A percentile compares a stretch with the other conserved stretches of the same genome.
Evolutionary conservation across 92 coral and sea anemone genomes (phyloP).

Genomic region (Nematostella vectensis): DNA sequence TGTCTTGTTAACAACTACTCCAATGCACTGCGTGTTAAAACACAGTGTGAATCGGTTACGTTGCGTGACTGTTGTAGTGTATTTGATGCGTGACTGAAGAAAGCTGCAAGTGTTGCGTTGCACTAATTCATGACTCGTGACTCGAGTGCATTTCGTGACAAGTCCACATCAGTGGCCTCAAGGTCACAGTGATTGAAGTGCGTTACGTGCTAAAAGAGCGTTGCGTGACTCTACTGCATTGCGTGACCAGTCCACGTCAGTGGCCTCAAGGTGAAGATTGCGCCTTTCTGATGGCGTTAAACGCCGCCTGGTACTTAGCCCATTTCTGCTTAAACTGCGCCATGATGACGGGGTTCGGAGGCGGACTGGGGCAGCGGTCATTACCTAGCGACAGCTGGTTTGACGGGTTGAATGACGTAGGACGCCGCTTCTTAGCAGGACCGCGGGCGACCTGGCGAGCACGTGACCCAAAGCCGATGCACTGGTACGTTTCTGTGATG

Average conservation of each 20-base stretch:
- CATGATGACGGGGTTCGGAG: conserved; percentile 11
- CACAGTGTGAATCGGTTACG: too few relatives aligned
- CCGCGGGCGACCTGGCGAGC: conserved; percentile 99
- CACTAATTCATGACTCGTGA: too few relatives aligned
- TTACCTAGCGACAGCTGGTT: conserved; percentile 35
- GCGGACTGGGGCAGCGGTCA: conserved; percentile 3
- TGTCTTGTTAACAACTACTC: too few relatives aligned
- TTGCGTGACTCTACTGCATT: too few relatives aligned
- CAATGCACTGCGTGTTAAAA: too few relatives aligned
- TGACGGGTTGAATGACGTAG: conserved; percentile 68
- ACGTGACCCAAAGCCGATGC: conserved; percentile 98
- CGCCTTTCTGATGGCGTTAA: conserved; percentile 12
- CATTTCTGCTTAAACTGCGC: conserved; percentile 38
- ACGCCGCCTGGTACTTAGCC: conserved; percentile 17
- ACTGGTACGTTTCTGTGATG: conserved; percentile 95
- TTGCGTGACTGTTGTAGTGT: too few relatives aligned
- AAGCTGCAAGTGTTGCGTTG: too few relatives aligned
- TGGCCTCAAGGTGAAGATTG: conserved; percentile 2
- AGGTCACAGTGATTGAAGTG: too few relatives aligned
- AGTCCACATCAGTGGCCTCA: too few relatives aligned
- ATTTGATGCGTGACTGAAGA: too few relatives aligned
- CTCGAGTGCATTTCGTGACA: too few relatives aligned
- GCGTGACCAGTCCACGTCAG: not conserved
- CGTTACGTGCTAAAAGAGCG: too few relatives aligned
- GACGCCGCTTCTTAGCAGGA: conserved; percentile 95